phyloP scores from a whole-genome alignment of 2,888 invertebrate genomes.

The Drosophila phalerata region DNA sequence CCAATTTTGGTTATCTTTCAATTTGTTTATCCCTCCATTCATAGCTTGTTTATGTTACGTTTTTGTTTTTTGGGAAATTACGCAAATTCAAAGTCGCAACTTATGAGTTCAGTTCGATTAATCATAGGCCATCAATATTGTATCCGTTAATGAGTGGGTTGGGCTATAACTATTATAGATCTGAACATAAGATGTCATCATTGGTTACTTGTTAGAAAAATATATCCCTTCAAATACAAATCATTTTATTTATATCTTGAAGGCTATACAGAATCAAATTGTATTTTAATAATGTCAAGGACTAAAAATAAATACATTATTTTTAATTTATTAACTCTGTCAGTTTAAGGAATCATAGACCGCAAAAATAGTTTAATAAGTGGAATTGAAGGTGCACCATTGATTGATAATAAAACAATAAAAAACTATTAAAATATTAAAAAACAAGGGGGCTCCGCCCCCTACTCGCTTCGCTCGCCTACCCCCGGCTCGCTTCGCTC shows the following conservation, averaged over 20 bases:
- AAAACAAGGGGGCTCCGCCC: too few relatives aligned
- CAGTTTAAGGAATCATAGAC: too few relatives aligned
- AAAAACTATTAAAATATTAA: too few relatives aligned
- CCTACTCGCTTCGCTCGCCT: too few relatives aligned
- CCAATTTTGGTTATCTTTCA: slow-evolving; percentile 21
- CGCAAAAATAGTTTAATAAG: too few relatives aligned
- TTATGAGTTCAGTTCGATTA: slow-evolving; percentile 51
- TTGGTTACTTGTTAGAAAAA: neutral
- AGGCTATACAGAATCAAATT: neutral
- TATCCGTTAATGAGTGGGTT: slow-evolving; percentile 52
- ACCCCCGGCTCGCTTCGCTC: too few relatives aligned
- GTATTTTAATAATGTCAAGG: neutral
- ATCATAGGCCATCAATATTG: slow-evolving; percentile 40
- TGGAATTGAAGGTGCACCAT: too few relatives aligned
- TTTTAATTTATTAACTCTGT: too few relatives aligned
- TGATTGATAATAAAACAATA: too few relatives aligned
- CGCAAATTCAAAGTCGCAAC: slow-evolving; percentile 58
- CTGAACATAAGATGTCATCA: slow-evolving; percentile 39
- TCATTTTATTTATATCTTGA: neutral
- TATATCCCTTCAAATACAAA: neutral
- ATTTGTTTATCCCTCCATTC: slow-evolving; percentile 48
- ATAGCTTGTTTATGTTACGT: slow-evolving; percentile 21
- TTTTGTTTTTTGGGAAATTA: slow-evolving; percentile 48
- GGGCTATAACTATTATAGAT: neutral
- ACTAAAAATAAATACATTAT: neutral